Conservation (phyloP, 2,797 vertebrate genomes). For the Molossus alvarezi region DNA sequence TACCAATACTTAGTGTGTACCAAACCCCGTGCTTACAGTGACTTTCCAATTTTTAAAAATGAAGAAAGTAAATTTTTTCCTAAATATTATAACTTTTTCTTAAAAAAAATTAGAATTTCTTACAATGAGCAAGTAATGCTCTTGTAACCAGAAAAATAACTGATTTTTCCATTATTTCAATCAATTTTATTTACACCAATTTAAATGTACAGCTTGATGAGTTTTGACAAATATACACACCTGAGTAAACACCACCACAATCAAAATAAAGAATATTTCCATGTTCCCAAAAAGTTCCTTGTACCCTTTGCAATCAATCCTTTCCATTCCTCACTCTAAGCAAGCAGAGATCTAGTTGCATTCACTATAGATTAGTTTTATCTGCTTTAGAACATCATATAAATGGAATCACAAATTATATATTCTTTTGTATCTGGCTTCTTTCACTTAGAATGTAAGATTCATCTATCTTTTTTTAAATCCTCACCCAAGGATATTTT, state of each 20-base stretch:
- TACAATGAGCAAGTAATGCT: background rate
- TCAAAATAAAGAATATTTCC: background rate
- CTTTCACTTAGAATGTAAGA: slow-evolving; percentile 7
- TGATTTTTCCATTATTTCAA: slow-evolving; percentile 35
- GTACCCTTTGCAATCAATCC: background rate
- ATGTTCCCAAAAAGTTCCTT: background rate
- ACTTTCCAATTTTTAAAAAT: slow-evolving; percentile 14
- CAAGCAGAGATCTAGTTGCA: background rate
- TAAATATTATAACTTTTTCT: slow-evolving; percentile 42
- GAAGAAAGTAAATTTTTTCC: background rate
- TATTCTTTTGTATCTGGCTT: background rate
- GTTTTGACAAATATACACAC: background rate
- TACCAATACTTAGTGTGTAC: background rate
- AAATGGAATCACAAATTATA: background rate
- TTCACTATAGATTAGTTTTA: background rate
- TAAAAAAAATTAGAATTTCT: slow-evolving; percentile 19
- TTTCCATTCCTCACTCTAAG: background rate
- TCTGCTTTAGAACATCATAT: background rate
- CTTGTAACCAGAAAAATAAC: slow-evolving; percentile 36
- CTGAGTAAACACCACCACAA: background rate
- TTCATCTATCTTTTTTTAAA: background rate
- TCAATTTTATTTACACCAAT: background rate
- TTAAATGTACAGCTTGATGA: slow-evolving; percentile 32
- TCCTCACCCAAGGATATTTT: no score
- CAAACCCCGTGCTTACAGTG: slow-evolving; percentile 24